Percentiles rank a stretch among this genome's conserved stretches.
phyloP scores from a whole-genome alignment of 2,113 vertebrate species.

The Pteruthius melanotis region DNA sequence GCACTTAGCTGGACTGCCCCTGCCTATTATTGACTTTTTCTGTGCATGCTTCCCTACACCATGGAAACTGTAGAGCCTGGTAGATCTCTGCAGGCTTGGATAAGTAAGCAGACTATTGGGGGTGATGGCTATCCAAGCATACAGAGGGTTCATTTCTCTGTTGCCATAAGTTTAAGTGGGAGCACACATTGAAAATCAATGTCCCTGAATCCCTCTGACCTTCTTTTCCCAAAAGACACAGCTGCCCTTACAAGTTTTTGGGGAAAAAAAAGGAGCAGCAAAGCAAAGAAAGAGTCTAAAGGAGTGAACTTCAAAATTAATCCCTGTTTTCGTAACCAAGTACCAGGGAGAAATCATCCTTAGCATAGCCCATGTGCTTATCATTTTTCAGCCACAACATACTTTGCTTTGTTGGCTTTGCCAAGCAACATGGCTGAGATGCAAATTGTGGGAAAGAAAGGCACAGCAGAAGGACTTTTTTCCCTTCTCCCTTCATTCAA shows the following conservation, averaged over 20 bases:
- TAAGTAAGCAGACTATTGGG: not conserved
- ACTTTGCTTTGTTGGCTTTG: constrained; percentile 48
- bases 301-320: not conserved
- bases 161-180: not conserved
- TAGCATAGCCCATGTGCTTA: constrained; percentile 7
- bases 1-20: not conserved
- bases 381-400: constrained; percentile 49
- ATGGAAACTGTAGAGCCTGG: not conserved
- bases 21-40: not conserved
- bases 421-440: constrained; percentile 34
- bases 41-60: not conserved
- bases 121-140: not conserved
- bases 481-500: constrained; percentile 15
- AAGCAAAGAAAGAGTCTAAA: not conserved
- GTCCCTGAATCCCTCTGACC: not conserved
- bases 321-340: not conserved
- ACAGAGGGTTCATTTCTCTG: not conserved
- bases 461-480: constrained; percentile 39
- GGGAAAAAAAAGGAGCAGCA: not conserved
- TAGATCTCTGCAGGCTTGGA: not conserved
- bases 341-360: not conserved
- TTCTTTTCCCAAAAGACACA: not conserved
- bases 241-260: not conserved
- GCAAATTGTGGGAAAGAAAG: constrained; percentile 50
- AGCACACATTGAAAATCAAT: not conserved